Base-by-base conservation (phyloP, 2,888 invertebrate species). In the Parnassius smintheus region DNA sequence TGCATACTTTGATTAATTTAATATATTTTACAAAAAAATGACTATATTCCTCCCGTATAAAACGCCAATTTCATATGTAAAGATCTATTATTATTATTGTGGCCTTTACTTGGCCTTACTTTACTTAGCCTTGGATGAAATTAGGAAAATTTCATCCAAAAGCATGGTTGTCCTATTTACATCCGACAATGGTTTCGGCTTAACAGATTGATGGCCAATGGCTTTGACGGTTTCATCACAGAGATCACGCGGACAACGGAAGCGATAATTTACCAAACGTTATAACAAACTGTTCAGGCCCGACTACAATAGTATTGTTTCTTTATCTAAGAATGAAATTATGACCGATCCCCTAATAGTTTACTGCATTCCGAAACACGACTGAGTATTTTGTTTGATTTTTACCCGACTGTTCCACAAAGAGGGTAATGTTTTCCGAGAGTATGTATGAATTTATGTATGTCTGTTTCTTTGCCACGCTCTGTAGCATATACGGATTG, bases 171-270 rank as follows among this genome's bases (percentile, higher is more conserved):
- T 45, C 54, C 35, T 48, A 62, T 35, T 46, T 45, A 61, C 71
- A 71, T 74, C 75, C 73, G 70, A 73, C 66, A 68, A 70, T 70
- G 68, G 68, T 64, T 66, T 67, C 61, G 44, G 49, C 25, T 55
- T 44, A 59, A 65, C 66, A 70, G 68, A 70, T 73, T 69, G 73
- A 70, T 69, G 68, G 65, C 52, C 59, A 41, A 63, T 50, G 51
- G 56, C 35, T 54, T 44, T 42, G 49, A 54, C 62, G 59, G 56
- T 55, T 55, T 50, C 62, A 55, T 63, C 59, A 55, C 50, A 50
- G 49, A 58, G 49, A 61, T 52, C 56, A 52, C 58, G 63, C 59
- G 12, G 35, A 46, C 57, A 53, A 62, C 63, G 63, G 63, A 63
- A 63, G 45, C 53, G 25, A 59, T 63, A 50, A 59, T 50, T 46